Conservation (phyloP, 2,888 invertebrate species). For the Blera fallax region DNA sequence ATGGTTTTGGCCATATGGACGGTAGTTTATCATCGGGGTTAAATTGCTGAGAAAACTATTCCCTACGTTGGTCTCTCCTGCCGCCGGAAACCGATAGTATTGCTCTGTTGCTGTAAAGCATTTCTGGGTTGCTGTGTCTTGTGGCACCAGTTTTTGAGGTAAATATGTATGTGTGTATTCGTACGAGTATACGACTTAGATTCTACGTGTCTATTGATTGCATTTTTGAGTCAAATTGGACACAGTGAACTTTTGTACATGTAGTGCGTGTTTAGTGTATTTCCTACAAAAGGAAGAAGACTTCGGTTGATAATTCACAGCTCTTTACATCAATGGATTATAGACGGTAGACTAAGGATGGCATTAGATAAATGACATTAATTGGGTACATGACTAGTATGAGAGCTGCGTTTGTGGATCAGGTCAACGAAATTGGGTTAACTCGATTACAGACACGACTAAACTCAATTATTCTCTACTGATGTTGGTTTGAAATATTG, state of each 20-base stretch:
- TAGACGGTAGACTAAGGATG: no score
- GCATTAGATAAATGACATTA: background rate
- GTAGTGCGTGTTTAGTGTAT: background rate
- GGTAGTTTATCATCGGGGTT: conserved; percentile 69
- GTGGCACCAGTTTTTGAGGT: conserved; percentile 35
- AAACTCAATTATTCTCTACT: no score
- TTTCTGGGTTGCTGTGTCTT: conserved; percentile 31
- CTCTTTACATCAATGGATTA: background rate
- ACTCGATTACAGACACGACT: background rate
- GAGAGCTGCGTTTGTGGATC: background rate
- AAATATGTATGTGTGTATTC: no score
- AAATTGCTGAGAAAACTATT: conserved; percentile 67
- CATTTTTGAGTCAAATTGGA: background rate
- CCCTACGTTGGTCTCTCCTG: background rate
- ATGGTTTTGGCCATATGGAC: conserved; percentile 65
- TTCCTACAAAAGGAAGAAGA: background rate
- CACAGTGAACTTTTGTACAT: background rate
- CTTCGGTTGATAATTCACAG: background rate
- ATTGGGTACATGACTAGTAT: background rate
- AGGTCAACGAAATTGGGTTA: background rate
- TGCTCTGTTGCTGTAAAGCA: conserved; percentile 5
- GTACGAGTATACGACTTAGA: conserved; percentile 22
- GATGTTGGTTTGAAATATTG: no score
- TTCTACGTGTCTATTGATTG: conserved; percentile 25
- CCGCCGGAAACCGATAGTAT: conserved; percentile 6